Percentiles rank a stretch among this genome's conserved stretches.
phyloP scores from a whole-genome alignment of 2,113 vertebrate species.

The Lophius piscatorius region DNA sequence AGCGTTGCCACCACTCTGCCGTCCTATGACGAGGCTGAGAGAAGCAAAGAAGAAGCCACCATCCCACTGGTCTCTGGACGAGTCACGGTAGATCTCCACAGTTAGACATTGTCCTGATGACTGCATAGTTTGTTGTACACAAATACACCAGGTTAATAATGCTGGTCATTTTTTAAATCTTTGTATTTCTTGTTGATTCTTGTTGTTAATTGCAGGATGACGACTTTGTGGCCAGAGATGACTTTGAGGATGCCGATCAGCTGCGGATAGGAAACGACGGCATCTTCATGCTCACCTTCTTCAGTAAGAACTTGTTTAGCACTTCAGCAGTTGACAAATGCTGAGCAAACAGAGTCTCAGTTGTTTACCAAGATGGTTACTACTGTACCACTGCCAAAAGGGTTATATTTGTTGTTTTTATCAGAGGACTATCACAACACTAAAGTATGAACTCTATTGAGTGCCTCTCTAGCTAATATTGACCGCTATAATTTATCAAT shows the following conservation, averaged over 20 bases:
- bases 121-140: too few species aligned
- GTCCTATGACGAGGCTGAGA: constrained; percentile 95
- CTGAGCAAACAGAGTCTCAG: not conserved
- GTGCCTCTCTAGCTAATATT: too few species aligned
- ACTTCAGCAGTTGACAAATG: not conserved
- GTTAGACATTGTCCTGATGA: not conserved
- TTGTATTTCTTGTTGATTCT: not conserved
- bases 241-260: constrained; percentile 97
- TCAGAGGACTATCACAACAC: too few species aligned
- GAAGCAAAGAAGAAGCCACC: constrained; percentile 90
- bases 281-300: constrained; percentile 99
- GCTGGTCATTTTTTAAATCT: not conserved
- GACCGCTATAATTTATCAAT: too few species aligned
- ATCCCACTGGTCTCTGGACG: constrained; percentile 90
- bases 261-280: constrained; percentile 99
- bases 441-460: too few species aligned
- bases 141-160: too few species aligned
- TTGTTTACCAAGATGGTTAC: not conserved
- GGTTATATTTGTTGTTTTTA: too few species aligned
- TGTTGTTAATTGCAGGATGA: constrained; percentile 91
- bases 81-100: constrained; percentile 77
- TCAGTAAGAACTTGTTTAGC: constrained; percentile 86
- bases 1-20: constrained; percentile 95
- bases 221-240: constrained; percentile 94
- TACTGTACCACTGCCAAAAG: too few species aligned